A percentile compares a stretch with the other conserved stretches of the same genome.
Evolutionary conservation across 2,113 vertebrate species (phyloP).

Genomic region (Colaptes auratus): DNA sequence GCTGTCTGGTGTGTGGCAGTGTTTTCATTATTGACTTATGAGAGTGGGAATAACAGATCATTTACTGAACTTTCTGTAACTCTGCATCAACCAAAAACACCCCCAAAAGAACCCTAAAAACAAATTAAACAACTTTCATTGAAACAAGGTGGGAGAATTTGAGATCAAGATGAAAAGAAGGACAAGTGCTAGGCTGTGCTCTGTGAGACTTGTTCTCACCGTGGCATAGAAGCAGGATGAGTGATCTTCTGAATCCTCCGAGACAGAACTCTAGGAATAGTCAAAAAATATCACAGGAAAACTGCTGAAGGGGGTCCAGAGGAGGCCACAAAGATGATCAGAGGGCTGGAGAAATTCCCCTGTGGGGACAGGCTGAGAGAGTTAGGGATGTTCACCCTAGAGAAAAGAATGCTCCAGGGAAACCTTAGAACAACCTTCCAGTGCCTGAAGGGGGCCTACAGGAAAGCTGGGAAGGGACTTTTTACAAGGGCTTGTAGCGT

Average conservation of each 20-base stretch:
- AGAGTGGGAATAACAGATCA: slow-evolving; percentile 17
- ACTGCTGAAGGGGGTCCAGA: background rate
- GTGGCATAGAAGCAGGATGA: background rate
- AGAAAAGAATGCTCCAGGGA: no score
- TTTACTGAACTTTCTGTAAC: slow-evolving; percentile 25
- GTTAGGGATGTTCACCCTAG: no score
- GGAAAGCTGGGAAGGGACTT: no score
- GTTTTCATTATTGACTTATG: slow-evolving; percentile 15
- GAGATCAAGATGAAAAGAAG: slow-evolving; percentile 36
- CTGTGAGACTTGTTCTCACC: background rate
- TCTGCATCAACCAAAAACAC: background rate
- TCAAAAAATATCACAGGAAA: background rate
- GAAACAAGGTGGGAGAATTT: background rate
- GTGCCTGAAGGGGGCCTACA: no score
- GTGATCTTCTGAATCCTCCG: background rate
- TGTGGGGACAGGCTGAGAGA: no score
- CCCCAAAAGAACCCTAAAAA: background rate
- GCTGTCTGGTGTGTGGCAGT: background rate
- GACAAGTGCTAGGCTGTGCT: background rate
- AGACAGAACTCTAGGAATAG: background rate
- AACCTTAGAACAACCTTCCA: no score
- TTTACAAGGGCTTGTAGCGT: no score
- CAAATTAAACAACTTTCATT: background rate
- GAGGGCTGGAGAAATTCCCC: no score
- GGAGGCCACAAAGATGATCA: no score